phyloP scores from a whole-genome alignment of 2,888 invertebrate species.

The Rhodophaea formosa region DNA sequence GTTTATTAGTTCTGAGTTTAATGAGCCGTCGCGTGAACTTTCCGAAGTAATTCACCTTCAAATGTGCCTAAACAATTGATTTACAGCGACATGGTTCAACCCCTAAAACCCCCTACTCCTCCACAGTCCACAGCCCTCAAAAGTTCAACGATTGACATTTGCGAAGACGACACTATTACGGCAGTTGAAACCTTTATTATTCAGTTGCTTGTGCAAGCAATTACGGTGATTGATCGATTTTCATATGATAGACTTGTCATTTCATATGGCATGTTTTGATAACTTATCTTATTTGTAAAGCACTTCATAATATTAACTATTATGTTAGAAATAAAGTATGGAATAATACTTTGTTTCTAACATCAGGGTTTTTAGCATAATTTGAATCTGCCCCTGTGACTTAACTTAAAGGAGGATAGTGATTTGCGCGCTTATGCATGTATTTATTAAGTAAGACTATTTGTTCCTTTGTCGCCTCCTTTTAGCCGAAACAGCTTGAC shows the following conservation, averaged over 20 bases:
- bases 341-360: too few relatives aligned
- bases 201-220: conserved; percentile 36
- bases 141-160: conserved; percentile 76
- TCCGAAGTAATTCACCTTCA: conserved; percentile 57
- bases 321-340: too few relatives aligned
- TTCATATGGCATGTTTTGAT: not conserved
- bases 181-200: conserved; percentile 52
- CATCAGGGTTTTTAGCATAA: too few relatives aligned
- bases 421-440: too few relatives aligned
- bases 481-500: too few relatives aligned
- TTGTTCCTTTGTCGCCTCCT: too few relatives aligned
- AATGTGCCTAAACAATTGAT: conserved; percentile 52
- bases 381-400: too few relatives aligned
- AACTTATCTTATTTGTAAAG: not conserved
- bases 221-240: conserved; percentile 33
- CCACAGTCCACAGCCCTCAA: conserved; percentile 52
- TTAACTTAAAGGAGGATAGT: too few relatives aligned
- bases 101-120: conserved; percentile 37
- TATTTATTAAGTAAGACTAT: too few relatives aligned
- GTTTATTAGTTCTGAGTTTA: conserved; percentile 10
- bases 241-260: not conserved
- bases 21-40: conserved; percentile 46
- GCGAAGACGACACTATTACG: conserved; percentile 58
- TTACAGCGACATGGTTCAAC: conserved; percentile 66
- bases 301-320: too few relatives aligned